phyloP scores from a whole-genome alignment of 2,113 vertebrate genomes.

The Coptodon rendalli region DNA sequence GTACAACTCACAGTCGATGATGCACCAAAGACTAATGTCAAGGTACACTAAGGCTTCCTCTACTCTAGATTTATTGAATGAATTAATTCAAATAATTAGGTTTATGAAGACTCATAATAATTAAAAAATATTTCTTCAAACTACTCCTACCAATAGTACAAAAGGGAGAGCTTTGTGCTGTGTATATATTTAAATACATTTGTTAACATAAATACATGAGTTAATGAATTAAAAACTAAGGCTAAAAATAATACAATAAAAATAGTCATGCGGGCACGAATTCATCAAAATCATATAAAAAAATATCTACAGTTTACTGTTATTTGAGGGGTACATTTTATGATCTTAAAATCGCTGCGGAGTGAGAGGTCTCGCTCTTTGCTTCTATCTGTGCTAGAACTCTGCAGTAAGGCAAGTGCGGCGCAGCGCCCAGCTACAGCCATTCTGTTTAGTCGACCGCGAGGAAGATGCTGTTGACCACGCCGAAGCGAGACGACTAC shows the following conservation, averaged over 20 bases:
- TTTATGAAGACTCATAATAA: background rate
- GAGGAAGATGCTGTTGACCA: constrained; percentile 33
- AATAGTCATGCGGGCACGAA: background rate
- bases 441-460: constrained; percentile 22
- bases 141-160: background rate
- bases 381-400: background rate
- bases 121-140: background rate
- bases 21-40: background rate
- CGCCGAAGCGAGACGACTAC: background rate
- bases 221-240: background rate
- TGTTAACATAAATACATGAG: background rate
- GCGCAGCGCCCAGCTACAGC: constrained; percentile 16
- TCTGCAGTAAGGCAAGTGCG: constrained; percentile 48
- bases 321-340: background rate
- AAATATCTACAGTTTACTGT: background rate
- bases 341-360: background rate
- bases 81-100: background rate
- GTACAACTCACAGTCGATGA: background rate
- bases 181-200: background rate
- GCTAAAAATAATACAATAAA: background rate
- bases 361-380: background rate
- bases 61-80: background rate
- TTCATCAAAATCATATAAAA: background rate
- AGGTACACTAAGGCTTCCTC: background rate
- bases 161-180: background rate